Evolutionary conservation across 2,888 invertebrate species (phyloP), one percentile per base, ranked within the genome.

Genomic region (Chrysolina americana): DNA sequence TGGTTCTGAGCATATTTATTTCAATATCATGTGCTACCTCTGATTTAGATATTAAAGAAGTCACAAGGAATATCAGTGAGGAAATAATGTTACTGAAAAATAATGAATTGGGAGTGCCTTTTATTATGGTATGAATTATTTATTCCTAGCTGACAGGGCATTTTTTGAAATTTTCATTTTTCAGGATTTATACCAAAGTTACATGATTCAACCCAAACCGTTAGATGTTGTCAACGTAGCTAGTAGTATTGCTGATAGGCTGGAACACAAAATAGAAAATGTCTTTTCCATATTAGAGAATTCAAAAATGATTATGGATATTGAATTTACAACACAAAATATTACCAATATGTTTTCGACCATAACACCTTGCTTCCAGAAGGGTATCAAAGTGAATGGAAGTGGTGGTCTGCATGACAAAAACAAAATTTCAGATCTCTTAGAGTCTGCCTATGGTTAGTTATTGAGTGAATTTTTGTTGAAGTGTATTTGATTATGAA

Each of bases 111-210:
- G 86, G 86, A 41, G 82, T 86, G 69, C 81, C 84, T 48, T 84
- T 85, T 66, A 84, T 87, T 79, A 80, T 85, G 81, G 88, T 65
- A 65, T 11, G 65, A n/a, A n/a, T n/a, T n/a, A n/a, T n/a, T n/a
- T 15, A 44, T 13, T 59, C 36, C 15, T 36, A 23, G 6, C n/a
- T n/a, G 2, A 23, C 10, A 47, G 10, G 13, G 13, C n/a, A 44
- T 66, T 8, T 47, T 66, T 28, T n/a, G 13, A 6, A 64, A 21
- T 36, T 48, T 21, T 19, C 64, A 41, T 71, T 36, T 85, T 85
- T 44, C 72, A 88, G 88, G 85, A 86, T 79, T 80, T 87, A 65
- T 87, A 87, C 79, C 82, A 83, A 53, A 86, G 84, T 73, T 85
- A 87, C 65, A 86, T 87, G 79, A 85, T 85, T 74, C 80, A 82